Evolutionary conservation across 2,888 invertebrate species (phyloP).

Genomic region (Drosophila borealis): DNA sequence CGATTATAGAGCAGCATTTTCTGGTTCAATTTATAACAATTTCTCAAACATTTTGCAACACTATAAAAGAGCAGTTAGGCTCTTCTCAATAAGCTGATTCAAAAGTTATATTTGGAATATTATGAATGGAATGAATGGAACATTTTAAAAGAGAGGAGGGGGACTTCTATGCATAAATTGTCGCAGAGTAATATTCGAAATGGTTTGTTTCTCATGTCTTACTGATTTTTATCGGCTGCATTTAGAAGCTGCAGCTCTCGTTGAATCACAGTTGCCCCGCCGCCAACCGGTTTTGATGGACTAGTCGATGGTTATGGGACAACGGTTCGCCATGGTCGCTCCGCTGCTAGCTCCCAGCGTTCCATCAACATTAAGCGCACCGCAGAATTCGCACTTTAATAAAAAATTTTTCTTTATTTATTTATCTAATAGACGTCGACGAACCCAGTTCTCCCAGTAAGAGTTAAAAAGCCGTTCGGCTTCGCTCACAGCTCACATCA

Average conservation of each 20-base stretch:
- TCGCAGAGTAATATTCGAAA: slow-evolving; percentile 16
- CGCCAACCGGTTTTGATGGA: slow-evolving; percentile 43
- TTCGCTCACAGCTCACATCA: slow-evolving; percentile 6
- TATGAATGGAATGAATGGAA: background rate
- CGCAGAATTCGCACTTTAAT: slow-evolving; percentile 80
- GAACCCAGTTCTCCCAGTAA: slow-evolving; percentile 2
- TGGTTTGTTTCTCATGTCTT: slow-evolving; percentile 43
- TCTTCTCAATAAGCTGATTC: too few species aligned
- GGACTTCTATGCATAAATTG: background rate
- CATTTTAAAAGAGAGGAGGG: background rate
- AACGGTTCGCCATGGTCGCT: slow-evolving; percentile 1
- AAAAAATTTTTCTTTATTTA: slow-evolving; percentile 67
- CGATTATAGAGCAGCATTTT: background rate
- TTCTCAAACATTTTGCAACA: background rate
- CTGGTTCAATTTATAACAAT: background rate
- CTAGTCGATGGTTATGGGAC: slow-evolving; percentile 9
- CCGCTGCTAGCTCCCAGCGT: slow-evolving; percentile 13
- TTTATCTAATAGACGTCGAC: slow-evolving; percentile 73
- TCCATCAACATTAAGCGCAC: slow-evolving; percentile 57
- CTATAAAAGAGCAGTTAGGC: background rate
- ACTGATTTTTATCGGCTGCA: slow-evolving; percentile 24
- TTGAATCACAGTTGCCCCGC: slow-evolving; percentile 11
- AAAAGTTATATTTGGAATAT: too few species aligned
- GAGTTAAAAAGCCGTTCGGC: background rate
- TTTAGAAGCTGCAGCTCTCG: background rate